phyloP scores from a whole-genome alignment of 64 coral and sea anemone species.

The Stichodactyla mertensii region DNA sequence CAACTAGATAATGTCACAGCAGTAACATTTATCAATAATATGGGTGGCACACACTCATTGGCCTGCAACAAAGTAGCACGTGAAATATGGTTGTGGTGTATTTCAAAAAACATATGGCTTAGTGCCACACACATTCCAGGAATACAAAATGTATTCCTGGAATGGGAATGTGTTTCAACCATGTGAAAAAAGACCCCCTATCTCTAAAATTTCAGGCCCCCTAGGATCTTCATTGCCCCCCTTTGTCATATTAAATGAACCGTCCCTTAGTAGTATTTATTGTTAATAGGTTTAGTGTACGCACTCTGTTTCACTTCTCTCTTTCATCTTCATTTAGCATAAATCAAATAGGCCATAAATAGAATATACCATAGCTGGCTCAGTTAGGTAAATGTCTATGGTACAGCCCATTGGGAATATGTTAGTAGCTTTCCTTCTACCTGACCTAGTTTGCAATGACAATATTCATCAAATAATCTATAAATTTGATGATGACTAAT shows the following conservation, averaged over 20 bases:
- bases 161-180: too few relatives aligned
- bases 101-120: constrained; percentile 8
- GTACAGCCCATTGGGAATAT: constrained; percentile 14
- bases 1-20: constrained; percentile 41
- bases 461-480: constrained; percentile 9
- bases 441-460: constrained; percentile 9
- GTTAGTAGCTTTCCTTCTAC: constrained; percentile 29
- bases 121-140: constrained; percentile 31
- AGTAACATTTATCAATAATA: constrained; percentile 20
- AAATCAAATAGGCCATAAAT: constrained; percentile 8
- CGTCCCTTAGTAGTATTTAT: constrained; percentile 19
- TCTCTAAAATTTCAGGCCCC: constrained; percentile 21
- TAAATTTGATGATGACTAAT: constrained; percentile 37
- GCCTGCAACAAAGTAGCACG: constrained; percentile 31
- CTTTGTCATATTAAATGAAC: constrained; percentile 18
- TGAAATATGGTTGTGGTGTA: constrained; percentile 40
- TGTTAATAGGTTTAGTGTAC: constrained; percentile 30
- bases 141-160: constrained; percentile 15
- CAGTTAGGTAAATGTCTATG: constrained; percentile 18
- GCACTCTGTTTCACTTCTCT: constrained; percentile 25
- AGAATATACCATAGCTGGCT: too few relatives aligned
- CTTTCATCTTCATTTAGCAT: constrained; percentile 31
- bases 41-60: constrained; percentile 27
- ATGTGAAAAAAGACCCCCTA: constrained; percentile 14
- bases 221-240: background rate